Base-by-base conservation (phyloP, 1,140 invertebrate species). In the Diprion similis region DNA sequence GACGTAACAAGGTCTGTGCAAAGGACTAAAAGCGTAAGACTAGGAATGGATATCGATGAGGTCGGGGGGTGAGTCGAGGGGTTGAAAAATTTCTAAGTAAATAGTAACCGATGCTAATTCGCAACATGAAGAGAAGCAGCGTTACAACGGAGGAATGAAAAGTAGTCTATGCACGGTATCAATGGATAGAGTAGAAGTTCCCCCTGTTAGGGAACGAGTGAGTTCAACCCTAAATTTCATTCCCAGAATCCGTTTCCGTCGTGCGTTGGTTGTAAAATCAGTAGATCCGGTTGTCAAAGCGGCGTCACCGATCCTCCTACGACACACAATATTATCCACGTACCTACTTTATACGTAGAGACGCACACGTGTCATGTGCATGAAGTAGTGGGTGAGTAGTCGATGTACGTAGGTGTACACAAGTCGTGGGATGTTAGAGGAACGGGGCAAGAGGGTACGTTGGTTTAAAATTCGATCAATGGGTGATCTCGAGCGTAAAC, bases 391-490 rank as follows among this genome's bases (percentile, higher is more conserved):
- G 24, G 24, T 37, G 6, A 3, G 24, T 37, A 3, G 51, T 59
- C 0, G 51, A 59, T 13, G 11, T 15, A 6, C 51, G 51, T 37
- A 37, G 24, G 1, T 37, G 24, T 3, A 37, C 24, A 37, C 24
- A 6, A 37, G 24, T 1, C 24, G 1, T 37, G 24, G 24, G 2
- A 48, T 0, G 37, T 68, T 51, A 45, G 46, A 66, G 24, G 2
- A 47, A n/a, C 68, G 45, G 67, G 24, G 64, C n/a, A 71, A 74
- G 66, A 75, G 72, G 77, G 79, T 79, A 78, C 83, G 82, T 86
- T 80, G 81, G 75, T 88, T 88, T 87, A 83, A 85, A 87, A 87
- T 88, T 86, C 84, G 84, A 88, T 88, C 86, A 88, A 88, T 88
- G 86, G 87, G 80, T 85, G 83, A 87, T 77, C 79, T 83, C 81